phyloP scores from a whole-genome alignment of 2,797 vertebrate genomes.

The Lophotriccus pileatus region DNA sequence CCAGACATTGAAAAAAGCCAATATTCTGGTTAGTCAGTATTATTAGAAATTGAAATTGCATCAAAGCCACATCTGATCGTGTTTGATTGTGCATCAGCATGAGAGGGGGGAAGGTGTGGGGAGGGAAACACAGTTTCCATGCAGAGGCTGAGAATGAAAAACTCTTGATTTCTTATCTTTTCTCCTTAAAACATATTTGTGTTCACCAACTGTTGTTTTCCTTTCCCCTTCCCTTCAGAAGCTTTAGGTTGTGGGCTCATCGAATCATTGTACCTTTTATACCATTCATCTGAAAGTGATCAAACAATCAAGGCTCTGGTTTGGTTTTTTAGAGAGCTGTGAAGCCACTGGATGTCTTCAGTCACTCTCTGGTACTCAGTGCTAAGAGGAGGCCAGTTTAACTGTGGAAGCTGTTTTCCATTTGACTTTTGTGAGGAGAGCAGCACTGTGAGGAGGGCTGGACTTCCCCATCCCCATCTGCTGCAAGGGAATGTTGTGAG shows the following conservation, averaged over 20 bases:
- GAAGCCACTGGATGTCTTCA: conserved; percentile 27
- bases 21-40: neutral
- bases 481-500: neutral
- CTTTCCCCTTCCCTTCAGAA: neutral
- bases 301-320: conserved; percentile 22
- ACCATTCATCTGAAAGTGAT: conserved; percentile 14
- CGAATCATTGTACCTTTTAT: conserved; percentile 12
- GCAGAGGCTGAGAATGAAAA: neutral
- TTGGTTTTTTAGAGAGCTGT: conserved; percentile 11
- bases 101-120: neutral
- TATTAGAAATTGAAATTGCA: neutral
- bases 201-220: neutral
- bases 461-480: neutral
- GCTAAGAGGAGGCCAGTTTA: neutral
- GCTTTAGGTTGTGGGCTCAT: neutral
- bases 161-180: neutral
- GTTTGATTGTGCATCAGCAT: neutral
- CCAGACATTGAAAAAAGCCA: neutral
- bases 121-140: neutral
- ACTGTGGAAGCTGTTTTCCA: conserved; percentile 4
- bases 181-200: neutral
- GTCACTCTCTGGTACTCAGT: conserved; percentile 10
- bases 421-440: conserved; percentile 7
- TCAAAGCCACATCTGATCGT: neutral
- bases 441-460: neutral